Evolutionary conservation across 2,888 invertebrate genomes (phyloP).

Genomic region (Gibbula magus): DNA sequence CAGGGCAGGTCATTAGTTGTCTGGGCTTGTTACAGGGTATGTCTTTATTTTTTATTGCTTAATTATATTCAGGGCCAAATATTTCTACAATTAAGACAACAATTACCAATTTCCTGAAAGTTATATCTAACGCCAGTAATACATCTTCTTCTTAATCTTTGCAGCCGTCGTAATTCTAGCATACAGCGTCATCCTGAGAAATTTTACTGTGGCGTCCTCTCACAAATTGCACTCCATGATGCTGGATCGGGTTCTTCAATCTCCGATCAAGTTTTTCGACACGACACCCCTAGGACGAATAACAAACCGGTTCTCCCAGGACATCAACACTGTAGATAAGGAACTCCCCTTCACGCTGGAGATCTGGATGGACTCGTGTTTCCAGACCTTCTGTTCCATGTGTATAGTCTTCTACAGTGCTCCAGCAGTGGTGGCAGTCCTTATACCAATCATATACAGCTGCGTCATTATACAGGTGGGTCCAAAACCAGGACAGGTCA

Average conservation of each 20-base stretch:
- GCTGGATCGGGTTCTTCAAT: background rate
- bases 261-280: slow-evolving; percentile 10
- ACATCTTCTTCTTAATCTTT: too few relatives aligned
- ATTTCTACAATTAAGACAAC: too few relatives aligned
- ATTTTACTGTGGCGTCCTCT: background rate
- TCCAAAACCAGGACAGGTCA: background rate
- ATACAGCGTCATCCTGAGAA: background rate
- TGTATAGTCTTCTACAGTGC: slow-evolving; percentile 6
- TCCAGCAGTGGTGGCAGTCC: background rate
- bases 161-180: background rate
- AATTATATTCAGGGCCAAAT: too few relatives aligned
- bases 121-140: too few relatives aligned
- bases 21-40: too few relatives aligned
- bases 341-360: slow-evolving; percentile 16
- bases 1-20: too few relatives aligned
- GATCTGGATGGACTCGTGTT: background rate
- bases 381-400: background rate
- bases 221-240: background rate
- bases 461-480: slow-evolving; percentile 9
- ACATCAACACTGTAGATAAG: background rate
- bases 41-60: too few relatives aligned
- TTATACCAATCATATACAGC: slow-evolving; percentile 7
- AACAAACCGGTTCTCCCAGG: slow-evolving; percentile 10
- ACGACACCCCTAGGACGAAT: slow-evolving; percentile 15
- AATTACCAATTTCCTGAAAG: too few relatives aligned